phyloP scores from a whole-genome alignment of 2,888 invertebrate genomes.

The Drosophila merina region DNA sequence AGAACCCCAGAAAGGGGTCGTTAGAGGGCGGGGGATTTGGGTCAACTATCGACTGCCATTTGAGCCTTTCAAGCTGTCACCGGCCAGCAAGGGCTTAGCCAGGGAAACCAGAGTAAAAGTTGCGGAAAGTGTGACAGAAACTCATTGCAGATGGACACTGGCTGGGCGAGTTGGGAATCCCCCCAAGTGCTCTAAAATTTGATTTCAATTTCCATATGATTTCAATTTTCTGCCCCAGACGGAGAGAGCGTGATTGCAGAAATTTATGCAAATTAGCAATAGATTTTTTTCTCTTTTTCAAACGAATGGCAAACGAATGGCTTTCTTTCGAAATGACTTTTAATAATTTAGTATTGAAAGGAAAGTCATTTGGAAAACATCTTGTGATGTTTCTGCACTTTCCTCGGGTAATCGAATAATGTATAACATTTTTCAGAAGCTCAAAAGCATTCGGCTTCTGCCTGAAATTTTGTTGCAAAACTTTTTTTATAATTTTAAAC shows the following conservation, averaged over 20 bases:
- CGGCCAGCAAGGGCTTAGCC: conserved; percentile 35
- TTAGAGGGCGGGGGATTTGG: conserved; percentile 51
- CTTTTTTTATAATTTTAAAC: not conserved
- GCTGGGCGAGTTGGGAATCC: conserved; percentile 41
- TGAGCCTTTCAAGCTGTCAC: conserved; percentile 62
- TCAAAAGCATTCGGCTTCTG: not conserved
- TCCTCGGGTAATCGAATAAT: not conserved
- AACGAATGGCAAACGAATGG: not conserved
- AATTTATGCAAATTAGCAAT: conserved; percentile 35
- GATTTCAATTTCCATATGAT: conserved; percentile 70
- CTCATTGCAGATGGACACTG: conserved; percentile 51
- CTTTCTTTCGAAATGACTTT: not conserved
- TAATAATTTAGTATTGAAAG: not conserved
- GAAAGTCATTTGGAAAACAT: conserved; percentile 10
- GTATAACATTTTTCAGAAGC: not conserved
- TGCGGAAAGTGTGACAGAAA: conserved; percentile 55
- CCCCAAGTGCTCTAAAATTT: conserved; percentile 66
- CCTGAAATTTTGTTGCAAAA: not conserved
- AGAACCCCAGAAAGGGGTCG: conserved; percentile 41
- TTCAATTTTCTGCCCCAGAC: conserved; percentile 27
- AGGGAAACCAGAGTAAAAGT: conserved; percentile 20
- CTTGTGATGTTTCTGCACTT: not conserved
- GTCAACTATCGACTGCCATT: conserved; percentile 74
- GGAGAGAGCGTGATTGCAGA: conserved; percentile 2
- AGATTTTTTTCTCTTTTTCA: conserved; percentile 6